These are phyloP conservation scores for Hetaerina americana DNA, from an alignment of 1,140 invertebrate genomes.

Conservation along the genomic window DNA sequence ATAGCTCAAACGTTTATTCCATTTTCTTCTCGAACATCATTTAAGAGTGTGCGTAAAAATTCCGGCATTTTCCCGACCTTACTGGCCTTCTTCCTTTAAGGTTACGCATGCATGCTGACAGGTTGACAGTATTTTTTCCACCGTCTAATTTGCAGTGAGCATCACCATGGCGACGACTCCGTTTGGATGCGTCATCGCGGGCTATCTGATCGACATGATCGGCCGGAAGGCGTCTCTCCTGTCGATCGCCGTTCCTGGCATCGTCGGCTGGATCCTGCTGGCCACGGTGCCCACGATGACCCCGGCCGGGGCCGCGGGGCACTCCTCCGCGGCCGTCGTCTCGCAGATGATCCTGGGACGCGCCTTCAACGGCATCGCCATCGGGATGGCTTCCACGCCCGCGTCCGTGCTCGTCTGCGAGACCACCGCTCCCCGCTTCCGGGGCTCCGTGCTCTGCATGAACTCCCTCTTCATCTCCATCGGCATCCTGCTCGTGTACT, in stretches of 20 bases:
- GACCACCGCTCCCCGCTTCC: background rate
- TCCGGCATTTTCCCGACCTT: too few species aligned
- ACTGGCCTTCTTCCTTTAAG: too few species aligned
- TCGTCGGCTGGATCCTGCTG: conserved; percentile 1
- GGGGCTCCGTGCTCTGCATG: background rate
- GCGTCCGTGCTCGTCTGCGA: background rate
- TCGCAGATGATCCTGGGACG: background rate
- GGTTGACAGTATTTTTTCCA: too few species aligned
- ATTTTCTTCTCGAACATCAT: too few species aligned
- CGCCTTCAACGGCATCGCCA: background rate
- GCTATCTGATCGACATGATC: background rate
- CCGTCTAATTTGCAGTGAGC: background rate
- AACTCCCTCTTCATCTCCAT: background rate
- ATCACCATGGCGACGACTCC: background rate
- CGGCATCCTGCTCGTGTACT: background rate
- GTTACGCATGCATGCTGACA: too few species aligned
- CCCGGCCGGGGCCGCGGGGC: too few species aligned
- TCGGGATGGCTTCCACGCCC: background rate
- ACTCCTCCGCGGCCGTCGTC: background rate
- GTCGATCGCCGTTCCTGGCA: background rate
- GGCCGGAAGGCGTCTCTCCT: background rate
- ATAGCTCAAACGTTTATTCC: too few species aligned
- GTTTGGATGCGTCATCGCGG: background rate
- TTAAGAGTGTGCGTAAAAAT: too few species aligned
- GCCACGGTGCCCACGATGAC: background rate